phyloP scores from a whole-genome alignment of 1,140 invertebrate genomes.

The Neodiprion lecontei region DNA sequence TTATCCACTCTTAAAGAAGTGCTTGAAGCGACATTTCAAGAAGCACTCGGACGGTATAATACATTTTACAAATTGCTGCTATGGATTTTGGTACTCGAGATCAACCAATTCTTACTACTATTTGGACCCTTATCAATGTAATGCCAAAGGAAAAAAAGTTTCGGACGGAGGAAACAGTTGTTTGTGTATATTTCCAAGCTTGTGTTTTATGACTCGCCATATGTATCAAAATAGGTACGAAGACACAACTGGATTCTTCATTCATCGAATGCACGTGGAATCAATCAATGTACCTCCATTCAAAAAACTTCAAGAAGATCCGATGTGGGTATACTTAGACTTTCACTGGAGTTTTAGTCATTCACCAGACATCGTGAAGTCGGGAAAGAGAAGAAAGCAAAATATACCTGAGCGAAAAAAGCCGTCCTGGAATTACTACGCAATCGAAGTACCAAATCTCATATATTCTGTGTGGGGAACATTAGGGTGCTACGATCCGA shows the following conservation, averaged over 20 bases:
- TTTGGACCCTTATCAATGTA: conserved; percentile 53
- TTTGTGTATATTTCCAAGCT: conserved; percentile 44
- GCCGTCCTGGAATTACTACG: conserved; percentile 49
- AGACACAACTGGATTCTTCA: conserved; percentile 51
- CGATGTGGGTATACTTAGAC: conserved; percentile 57
- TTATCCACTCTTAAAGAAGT: conserved; percentile 26
- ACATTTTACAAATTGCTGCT: conserved; percentile 59
- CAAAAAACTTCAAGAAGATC: conserved; percentile 48
- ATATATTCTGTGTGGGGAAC: conserved; percentile 57
- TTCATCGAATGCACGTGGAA: conserved; percentile 53
- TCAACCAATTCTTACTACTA: conserved; percentile 51
- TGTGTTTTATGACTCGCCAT: conserved; percentile 47
- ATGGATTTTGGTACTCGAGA: conserved; percentile 56
- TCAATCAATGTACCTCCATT: conserved; percentile 43
- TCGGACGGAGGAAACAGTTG: conserved; percentile 36
- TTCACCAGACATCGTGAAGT: conserved; percentile 26
- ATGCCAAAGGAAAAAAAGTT: conserved; percentile 37
- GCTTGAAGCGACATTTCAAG: conserved; percentile 46
- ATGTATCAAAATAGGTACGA: conserved; percentile 45
- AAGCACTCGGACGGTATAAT: conserved; percentile 45
- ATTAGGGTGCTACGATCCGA: conserved; percentile 45
- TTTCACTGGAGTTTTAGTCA: conserved; percentile 53
- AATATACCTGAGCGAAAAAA: conserved; percentile 15
- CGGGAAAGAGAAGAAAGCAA: conserved; percentile 24
- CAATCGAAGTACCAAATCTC: conserved; percentile 46